Conservation (phyloP, 2,113 vertebrate species). For the Zosterops lateralis region DNA sequence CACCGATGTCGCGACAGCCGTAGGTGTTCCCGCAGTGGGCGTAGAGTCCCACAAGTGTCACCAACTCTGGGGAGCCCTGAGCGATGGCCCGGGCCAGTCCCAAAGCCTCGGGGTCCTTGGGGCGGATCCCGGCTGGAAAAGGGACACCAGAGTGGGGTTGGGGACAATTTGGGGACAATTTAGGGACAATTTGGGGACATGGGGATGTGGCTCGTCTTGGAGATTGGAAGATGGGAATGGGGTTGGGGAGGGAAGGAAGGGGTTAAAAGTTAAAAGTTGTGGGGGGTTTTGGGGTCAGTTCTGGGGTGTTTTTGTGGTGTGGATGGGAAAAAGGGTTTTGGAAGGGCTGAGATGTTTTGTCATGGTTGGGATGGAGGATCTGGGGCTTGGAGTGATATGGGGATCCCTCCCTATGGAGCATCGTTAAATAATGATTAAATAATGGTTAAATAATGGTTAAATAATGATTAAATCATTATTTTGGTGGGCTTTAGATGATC, state of each 20-base stretch:
- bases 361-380: no score
- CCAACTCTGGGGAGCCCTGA: background rate
- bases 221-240: background rate
- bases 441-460: no score
- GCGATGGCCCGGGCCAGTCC: slow-evolving; percentile 70
- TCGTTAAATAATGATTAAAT: no score
- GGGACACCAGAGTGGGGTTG: background rate
- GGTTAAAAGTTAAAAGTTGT: accelerated
- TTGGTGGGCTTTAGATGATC: no score
- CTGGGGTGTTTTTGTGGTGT: accelerated
- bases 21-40: slow-evolving; percentile 85
- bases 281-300: accelerated
- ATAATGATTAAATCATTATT: no score
- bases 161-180: no score
- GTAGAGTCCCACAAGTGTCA: slow-evolving; percentile 79
- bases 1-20: slow-evolving; percentile 66
- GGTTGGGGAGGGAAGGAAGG: no score
- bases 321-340: background rate
- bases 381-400: no score
- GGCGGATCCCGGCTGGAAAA: slow-evolving; percentile 73
- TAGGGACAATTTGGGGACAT: no score
- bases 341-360: no score
- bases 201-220: accelerated
- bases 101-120: slow-evolving; percentile 69
- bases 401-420: no score